These are phyloP conservation scores for Dipodomys ordii DNA, from an alignment of 2,113 vertebrate genomes.

Conservation along the genomic window DNA sequence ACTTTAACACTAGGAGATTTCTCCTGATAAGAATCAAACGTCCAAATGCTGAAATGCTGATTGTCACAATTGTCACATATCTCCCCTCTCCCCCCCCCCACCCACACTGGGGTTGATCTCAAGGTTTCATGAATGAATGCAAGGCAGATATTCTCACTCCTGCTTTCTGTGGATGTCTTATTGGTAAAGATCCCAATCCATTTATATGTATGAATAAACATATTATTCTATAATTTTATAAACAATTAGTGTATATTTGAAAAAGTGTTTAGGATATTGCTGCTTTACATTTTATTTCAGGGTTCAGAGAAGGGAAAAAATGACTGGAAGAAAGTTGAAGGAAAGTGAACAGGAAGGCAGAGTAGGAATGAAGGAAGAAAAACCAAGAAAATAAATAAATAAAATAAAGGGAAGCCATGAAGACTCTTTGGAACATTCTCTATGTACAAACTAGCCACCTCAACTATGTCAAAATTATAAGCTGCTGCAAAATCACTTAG, in stretches of 20 bases:
- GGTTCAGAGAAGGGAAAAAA: background rate
- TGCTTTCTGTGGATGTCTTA: background rate
- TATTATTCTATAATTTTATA: too few relatives aligned
- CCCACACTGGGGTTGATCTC: too few relatives aligned
- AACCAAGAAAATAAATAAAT: background rate
- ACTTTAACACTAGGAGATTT: background rate
- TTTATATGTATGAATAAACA: background rate
- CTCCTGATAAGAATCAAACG: background rate
- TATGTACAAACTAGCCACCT: background rate
- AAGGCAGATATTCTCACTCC: too few relatives aligned
- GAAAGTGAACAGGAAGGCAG: too few relatives aligned
- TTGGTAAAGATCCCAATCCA: background rate
- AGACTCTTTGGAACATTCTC: background rate
- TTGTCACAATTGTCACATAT: too few relatives aligned
- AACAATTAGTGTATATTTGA: background rate
- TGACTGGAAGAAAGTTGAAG: background rate
- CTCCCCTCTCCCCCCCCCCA: too few relatives aligned
- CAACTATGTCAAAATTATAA: background rate
- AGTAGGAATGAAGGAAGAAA: background rate
- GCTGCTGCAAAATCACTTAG: background rate
- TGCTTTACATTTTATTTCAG: background rate
- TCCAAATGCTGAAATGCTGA: background rate
- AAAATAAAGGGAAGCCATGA: background rate
- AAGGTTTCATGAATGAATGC: too few relatives aligned
- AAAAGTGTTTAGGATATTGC: rapidly evolving